Conservation (phyloP, 2,113 vertebrate genomes). For the Loxodonta africana region DNA sequence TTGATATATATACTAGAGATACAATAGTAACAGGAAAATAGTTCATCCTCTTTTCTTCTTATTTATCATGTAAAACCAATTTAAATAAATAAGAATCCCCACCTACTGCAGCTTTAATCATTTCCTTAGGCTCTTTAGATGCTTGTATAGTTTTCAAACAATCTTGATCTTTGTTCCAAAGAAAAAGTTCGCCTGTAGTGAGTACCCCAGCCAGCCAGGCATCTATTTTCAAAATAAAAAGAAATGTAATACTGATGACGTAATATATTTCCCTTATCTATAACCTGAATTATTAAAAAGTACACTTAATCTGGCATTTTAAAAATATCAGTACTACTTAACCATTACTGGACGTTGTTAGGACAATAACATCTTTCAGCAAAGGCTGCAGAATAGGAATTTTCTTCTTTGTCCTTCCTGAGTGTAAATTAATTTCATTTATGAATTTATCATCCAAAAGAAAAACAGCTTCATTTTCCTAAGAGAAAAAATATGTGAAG, state of each 20-base stretch:
- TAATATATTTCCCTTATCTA: background rate
- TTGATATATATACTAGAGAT: background rate
- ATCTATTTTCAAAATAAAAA: conserved; percentile 87
- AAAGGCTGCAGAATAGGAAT: conserved; percentile 92
- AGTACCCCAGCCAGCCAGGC: conserved; percentile 95
- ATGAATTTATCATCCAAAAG: conserved; percentile 94
- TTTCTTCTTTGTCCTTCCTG: conserved; percentile 95
- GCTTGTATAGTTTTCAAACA: conserved; percentile 90
- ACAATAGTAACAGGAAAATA: background rate
- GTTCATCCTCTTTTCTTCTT: conserved; percentile 1
- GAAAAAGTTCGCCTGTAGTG: conserved; percentile 93
- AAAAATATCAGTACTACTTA: conserved; percentile 78
- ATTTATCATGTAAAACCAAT: conserved; percentile 43
- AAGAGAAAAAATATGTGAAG: conserved; percentile 54
- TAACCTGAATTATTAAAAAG: background rate
- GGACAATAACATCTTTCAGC: conserved; percentile 90
- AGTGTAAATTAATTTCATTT: conserved; percentile 94
- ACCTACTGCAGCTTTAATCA: conserved; percentile 89
- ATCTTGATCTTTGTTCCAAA: conserved; percentile 97
- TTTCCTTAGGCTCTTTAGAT: conserved; percentile 87
- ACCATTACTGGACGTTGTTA: conserved; percentile 94
- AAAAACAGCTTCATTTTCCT: conserved; percentile 96
- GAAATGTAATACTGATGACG: conserved; percentile 62
- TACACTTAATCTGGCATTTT: background rate
- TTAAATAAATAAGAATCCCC: conserved; percentile 38